These are phyloP conservation scores for Ptilonorhynchus violaceus DNA, from an alignment of 2,113 vertebrate species.

Conservation along the genomic window DNA sequence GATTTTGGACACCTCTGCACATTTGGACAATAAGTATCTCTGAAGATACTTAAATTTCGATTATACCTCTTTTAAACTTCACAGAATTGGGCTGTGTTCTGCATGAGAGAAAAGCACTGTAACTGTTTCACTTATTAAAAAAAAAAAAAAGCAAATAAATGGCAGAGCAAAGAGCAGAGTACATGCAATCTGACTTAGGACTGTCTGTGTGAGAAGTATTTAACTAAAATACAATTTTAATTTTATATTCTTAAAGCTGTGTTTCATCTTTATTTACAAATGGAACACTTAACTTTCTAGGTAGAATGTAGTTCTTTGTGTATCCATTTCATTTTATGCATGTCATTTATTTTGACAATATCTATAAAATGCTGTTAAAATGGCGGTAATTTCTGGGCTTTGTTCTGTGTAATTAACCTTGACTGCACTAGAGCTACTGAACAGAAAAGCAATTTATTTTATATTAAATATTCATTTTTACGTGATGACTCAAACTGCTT, in stretches of 20 bases:
- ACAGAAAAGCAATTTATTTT: slow-evolving; percentile 30
- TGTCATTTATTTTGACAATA: slow-evolving; percentile 39
- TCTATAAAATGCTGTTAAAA: slow-evolving; percentile 50
- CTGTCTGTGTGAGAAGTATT: neutral
- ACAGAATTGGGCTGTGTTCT: neutral
- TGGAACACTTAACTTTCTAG: neutral
- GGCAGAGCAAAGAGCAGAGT: neutral
- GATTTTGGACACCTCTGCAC: neutral
- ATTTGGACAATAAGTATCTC: neutral
- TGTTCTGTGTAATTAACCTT: slow-evolving; percentile 51
- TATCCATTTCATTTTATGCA: slow-evolving; percentile 13
- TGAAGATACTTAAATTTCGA: neutral
- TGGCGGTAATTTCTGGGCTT: slow-evolving; percentile 37
- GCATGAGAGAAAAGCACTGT: neutral
- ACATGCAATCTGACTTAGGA: neutral
- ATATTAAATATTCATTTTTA: neutral
- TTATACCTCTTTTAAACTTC: neutral
- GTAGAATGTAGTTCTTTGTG: neutral
- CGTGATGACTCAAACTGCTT: neutral
- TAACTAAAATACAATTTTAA: neutral
- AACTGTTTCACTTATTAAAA: neutral
- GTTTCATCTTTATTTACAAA: neutral
- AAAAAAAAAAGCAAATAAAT: neutral
- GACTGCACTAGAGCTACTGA: slow-evolving; percentile 20
- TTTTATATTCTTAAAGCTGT: neutral